Evolutionary conservation across 2,113 vertebrate species (phyloP).

Genomic region (Leiothrix lutea): DNA sequence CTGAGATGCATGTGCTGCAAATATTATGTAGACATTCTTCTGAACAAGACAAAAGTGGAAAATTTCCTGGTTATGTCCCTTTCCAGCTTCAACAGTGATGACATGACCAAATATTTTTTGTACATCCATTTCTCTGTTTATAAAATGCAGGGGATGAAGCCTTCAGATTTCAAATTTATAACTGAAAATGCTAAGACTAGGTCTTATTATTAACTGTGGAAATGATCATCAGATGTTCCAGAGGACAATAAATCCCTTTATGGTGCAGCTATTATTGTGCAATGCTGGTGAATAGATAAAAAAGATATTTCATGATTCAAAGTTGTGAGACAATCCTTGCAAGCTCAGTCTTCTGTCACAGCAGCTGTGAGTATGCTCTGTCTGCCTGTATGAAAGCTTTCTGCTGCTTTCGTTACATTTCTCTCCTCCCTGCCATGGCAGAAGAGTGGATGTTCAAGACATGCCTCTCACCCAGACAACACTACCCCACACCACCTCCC

Average conservation of each 20-base stretch:
- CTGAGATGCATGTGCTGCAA: neutral
- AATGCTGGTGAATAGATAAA: neutral
- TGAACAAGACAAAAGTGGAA: neutral
- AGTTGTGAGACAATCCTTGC: neutral
- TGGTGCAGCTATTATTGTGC: neutral
- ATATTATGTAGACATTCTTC: neutral
- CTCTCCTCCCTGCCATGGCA: neutral
- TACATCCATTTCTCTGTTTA: conserved; percentile 22
- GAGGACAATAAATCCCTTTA: neutral
- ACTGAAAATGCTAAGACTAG: neutral
- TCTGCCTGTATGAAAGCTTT: neutral
- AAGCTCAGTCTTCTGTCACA: neutral
- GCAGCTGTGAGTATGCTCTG: neutral
- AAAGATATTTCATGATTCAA: neutral
- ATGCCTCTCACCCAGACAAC: neutral
- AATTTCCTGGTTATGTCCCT: neutral
- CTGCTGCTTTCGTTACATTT: neutral
- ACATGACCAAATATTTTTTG: neutral
- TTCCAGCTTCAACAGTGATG: neutral
- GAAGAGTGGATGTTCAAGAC: neutral
- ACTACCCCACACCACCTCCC: too few relatives aligned
- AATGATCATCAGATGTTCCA: neutral
- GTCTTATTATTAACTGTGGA: neutral
- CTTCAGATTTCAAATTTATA: neutral
- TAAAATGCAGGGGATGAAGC: neutral